Base-by-base conservation (phyloP, 2,113 vertebrate genomes). In the Hylia prasina region DNA sequence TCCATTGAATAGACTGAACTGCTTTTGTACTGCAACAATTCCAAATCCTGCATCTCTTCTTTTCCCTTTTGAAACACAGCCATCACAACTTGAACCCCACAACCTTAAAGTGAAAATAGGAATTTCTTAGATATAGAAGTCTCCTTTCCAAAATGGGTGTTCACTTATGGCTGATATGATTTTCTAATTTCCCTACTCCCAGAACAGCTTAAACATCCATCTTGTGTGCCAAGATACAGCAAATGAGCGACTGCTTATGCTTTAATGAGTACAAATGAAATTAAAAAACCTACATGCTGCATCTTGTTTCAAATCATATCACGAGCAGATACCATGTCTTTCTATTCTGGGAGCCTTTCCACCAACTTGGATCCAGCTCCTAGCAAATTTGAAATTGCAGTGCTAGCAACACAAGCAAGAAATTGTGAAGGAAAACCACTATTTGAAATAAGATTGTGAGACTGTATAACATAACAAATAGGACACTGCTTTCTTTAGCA, bases 201-300 rank as follows among this genome's bases (percentile, higher is more conserved):
- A 92, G 56, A 90, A 78, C 64, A 68, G 75, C 39, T 81, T 81
- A 56, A 81, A 45, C 22, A 77, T 48, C 47, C 69, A 39, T 86
- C 64, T 71, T 24, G 19, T 72, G 25, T 91, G 87, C 87, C 94
- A 96, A 93, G 77, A 90, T 50, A 81, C 61, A 81, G 23, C 2
- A 4, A 93, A 93, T 72, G 80, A 96, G 35, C 80, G 94, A 84
- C 80, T 76, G 65, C 45, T 95, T 78, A 84, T 79, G 82, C 69
- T 91, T 96, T 94, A 94, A 95, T 94, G 90, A 94, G 69, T 79
- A 93, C 86, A 95, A 94, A 92, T 4, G 2, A 92, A 96, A 94
- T 94, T 82, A 94, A 84, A 84, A 93, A 94, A 37, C 60, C 64
- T 86, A 89, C 69, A 82, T 65, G 53, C 53, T 95, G 40, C 77